phyloP scores from a whole-genome alignment of 2,888 invertebrate species.

The Ganaspis brasiliensis region DNA sequence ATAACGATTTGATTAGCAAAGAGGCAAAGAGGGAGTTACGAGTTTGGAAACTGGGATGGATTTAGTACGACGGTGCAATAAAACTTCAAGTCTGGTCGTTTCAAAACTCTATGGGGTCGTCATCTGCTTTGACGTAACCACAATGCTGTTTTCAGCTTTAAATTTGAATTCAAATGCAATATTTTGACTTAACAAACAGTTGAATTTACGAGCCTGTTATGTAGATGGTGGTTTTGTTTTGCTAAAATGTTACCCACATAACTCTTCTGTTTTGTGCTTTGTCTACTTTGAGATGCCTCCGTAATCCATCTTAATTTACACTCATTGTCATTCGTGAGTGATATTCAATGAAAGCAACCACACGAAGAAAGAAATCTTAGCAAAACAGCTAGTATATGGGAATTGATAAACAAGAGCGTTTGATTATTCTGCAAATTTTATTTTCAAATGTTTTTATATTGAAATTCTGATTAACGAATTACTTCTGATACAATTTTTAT shows the following conservation, averaged over 20 bases:
- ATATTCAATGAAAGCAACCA: too few relatives aligned
- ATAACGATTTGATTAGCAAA: slow-evolving; percentile 25
- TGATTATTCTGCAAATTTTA: too few relatives aligned
- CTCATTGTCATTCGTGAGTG: too few relatives aligned
- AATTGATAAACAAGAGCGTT: too few relatives aligned
- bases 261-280: neutral
- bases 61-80: slow-evolving; percentile 52
- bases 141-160: slow-evolving; percentile 33
- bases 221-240: neutral
- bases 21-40: slow-evolving; percentile 55
- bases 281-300: neutral
- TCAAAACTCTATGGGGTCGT: slow-evolving; percentile 28
- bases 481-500: too few relatives aligned
- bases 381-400: too few relatives aligned
- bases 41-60: slow-evolving; percentile 51
- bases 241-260: neutral
- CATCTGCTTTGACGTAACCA: slow-evolving; percentile 41
- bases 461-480: too few relatives aligned
- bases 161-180: slow-evolving; percentile 20
- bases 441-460: too few relatives aligned
- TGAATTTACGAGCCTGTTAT: neutral
- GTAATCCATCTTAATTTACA: too few relatives aligned
- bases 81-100: slow-evolving; percentile 54
- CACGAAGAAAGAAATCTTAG: too few relatives aligned
- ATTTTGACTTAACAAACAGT: slow-evolving; percentile 19